Evolutionary conservation across 2,888 invertebrate species (phyloP).

Genomic region (Molanna angustata): DNA sequence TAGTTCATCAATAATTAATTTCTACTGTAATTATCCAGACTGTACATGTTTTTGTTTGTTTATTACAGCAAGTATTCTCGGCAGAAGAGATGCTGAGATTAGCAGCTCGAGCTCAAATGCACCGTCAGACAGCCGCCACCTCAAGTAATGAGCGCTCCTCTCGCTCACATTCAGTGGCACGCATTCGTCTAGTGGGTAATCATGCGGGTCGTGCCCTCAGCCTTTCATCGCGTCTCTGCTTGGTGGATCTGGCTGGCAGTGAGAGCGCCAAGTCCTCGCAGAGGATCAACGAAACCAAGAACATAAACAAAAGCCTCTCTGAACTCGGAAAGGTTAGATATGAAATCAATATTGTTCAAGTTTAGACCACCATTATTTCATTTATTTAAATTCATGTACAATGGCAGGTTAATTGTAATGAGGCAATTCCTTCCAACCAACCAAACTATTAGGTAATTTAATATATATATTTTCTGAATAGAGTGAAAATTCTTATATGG

Average conservation of each 20-base stretch:
- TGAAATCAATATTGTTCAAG: no score
- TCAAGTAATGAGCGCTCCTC: constrained; percentile 58
- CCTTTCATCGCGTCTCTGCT: constrained; percentile 59
- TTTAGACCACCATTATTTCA: no score
- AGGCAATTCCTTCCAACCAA: no score
- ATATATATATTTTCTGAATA: no score
- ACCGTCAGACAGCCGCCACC: constrained; percentile 53
- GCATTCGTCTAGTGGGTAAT: constrained; percentile 53
- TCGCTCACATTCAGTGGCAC: constrained; percentile 55
- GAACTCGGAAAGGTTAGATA: constrained; percentile 55
- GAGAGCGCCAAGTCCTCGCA: constrained; percentile 58
- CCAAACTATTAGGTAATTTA: no score
- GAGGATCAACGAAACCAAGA: constrained; percentile 65
- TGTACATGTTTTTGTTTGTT: background rate
- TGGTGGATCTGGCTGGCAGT: constrained; percentile 74
- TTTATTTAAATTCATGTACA: no score
- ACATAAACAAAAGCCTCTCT: constrained; percentile 67
- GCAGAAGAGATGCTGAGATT: constrained; percentile 46
- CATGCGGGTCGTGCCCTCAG: constrained; percentile 47
- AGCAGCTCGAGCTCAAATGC: constrained; percentile 49
- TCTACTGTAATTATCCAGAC: no score
- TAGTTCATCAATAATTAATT: no score
- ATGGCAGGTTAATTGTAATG: no score
- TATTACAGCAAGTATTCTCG: constrained; percentile 40
- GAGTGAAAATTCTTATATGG: no score